Evolutionary conservation across 2,113 vertebrate species (phyloP), one percentile per base, ranked within the genome.

Genomic region (Cnemophilus loriae): DNA sequence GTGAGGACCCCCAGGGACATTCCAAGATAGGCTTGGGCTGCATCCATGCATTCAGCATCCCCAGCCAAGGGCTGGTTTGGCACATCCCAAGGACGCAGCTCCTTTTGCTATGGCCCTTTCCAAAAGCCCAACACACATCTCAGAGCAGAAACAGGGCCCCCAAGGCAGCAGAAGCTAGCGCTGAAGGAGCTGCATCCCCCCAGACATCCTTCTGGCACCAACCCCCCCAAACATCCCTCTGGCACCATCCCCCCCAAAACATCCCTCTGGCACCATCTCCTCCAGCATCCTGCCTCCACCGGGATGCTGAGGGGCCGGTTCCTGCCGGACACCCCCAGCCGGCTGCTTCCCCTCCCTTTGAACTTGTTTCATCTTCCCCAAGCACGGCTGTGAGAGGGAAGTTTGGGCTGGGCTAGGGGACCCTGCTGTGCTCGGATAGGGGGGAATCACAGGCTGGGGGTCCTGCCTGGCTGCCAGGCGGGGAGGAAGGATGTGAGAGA

Each of bases 271-370:
- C 74, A 20, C 63, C 1, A 1, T 60, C 63, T 70, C 78, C 71
- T 52, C 42, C 84, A 16, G 87, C 95, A 93, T 91, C 93, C 96
- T 89, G 93, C 47, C 44, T 3, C 71, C 49, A 11, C 2, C 2
- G 21, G 88, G 84, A 47, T 18, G 46, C 68, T 0, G 52, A 82
- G 87, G 61, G 82, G 81, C 78, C 4, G 0, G 65, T 95, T 96
- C 96, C 95, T 95, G 94, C n/a, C 41, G 1, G 93, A 77, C 46
- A 2, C 70, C 88, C 59, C 32, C 2, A 3, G 35, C 50, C 2
- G 3, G 84, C 81, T 75, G 63, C 87, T 93, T 94, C 91, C 89
- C 60, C 59, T 95, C 76, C 44, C 83, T 97, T 97, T 97, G 95
- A 97, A 96, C 90, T 96, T 1, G 2, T 90, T 95, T 92, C 50